Evolutionary conservation across 1,140 invertebrate genomes (phyloP).

Genomic region (Zaprionus tsacasi): DNA sequence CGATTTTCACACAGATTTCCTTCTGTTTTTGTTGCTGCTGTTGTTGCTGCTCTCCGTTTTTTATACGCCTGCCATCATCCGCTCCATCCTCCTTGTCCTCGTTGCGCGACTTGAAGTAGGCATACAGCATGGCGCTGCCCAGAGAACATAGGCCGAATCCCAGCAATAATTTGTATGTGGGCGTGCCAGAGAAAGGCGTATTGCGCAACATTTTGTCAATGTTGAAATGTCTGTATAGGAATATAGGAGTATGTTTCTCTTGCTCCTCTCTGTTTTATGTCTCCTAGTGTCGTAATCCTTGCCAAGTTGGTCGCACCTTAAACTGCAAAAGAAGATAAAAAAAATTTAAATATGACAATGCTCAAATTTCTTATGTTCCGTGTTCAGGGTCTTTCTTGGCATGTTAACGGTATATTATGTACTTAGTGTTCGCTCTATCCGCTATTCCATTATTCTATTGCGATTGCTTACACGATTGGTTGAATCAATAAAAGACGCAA

Average conservation of each 20-base stretch:
- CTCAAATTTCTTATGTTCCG: background rate
- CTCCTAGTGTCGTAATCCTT: background rate
- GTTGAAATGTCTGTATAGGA: background rate
- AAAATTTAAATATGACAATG: background rate
- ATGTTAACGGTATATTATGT: constrained; percentile 17
- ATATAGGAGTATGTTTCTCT: constrained; percentile 18
- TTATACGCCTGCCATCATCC: constrained; percentile 1
- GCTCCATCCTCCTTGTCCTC: constrained; percentile 66
- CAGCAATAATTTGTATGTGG: constrained; percentile 78
- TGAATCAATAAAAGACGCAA: constrained; percentile 27
- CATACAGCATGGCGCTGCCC: constrained; percentile 80
- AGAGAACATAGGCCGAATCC: constrained; percentile 81
- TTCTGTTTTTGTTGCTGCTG: constrained; percentile 41
- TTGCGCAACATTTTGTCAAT: constrained; percentile 70
- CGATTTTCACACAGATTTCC: constrained; percentile 70
- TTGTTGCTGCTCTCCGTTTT: constrained; percentile 1
- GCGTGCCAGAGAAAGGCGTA: constrained; percentile 60
- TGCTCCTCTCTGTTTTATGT: background rate
- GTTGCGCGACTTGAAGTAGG: constrained; percentile 75
- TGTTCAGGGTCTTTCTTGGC: background rate
- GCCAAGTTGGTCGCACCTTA: background rate
- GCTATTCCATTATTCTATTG: background rate
- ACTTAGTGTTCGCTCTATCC: background rate
- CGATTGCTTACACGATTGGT: background rate
- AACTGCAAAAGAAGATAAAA: constrained; percentile 41